phyloP scores from a whole-genome alignment of 30 jellyfish, hydroid and myxozoan species.

The Nemopilema nomurai region DNA sequence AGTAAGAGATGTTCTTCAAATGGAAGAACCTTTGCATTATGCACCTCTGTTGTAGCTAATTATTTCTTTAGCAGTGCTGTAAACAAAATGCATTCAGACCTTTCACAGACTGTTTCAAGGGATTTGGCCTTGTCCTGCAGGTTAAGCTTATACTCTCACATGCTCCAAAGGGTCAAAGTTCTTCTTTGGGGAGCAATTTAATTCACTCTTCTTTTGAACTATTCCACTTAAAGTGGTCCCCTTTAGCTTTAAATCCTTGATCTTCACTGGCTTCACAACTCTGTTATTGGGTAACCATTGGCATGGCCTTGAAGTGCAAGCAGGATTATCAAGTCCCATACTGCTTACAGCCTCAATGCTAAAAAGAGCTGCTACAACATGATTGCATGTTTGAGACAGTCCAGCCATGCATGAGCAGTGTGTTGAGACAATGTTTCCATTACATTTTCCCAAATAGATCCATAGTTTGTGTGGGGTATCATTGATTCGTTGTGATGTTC shows the following conservation, averaged over 20 bases:
- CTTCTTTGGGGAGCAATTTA: conserved; percentile 40
- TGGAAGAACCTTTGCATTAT: conserved; percentile 1
- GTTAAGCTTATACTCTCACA: background rate
- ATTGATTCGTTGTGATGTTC: conserved; percentile 61
- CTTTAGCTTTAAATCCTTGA: conserved; percentile 23
- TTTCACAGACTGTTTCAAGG: conserved; percentile 13
- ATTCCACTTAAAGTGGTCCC: conserved; percentile 21
- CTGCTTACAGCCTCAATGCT: conserved; percentile 76
- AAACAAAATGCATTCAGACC: conserved; percentile 6
- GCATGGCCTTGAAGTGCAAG: conserved; percentile 63
- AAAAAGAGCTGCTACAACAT: conserved; percentile 76
- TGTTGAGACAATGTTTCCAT: conserved; percentile 33
- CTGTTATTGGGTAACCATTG: conserved; percentile 61
- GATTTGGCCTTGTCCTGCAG: conserved; percentile 17
- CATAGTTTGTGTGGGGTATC: conserved; percentile 65
- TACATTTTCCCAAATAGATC: conserved; percentile 23
- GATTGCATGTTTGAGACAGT: conserved; percentile 70
- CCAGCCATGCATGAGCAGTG: conserved; percentile 89
- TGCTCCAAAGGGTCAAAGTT: conserved; percentile 18
- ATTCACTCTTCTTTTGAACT: conserved; percentile 27
- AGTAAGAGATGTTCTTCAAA: background rate
- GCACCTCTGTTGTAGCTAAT: conserved; percentile 1
- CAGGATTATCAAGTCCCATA: conserved; percentile 66
- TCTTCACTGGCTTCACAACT: conserved; percentile 15
- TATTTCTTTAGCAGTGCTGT: conserved; percentile 24